Base-by-base conservation (phyloP, 2,888 invertebrate species). In the Argyresthia goedartella region DNA sequence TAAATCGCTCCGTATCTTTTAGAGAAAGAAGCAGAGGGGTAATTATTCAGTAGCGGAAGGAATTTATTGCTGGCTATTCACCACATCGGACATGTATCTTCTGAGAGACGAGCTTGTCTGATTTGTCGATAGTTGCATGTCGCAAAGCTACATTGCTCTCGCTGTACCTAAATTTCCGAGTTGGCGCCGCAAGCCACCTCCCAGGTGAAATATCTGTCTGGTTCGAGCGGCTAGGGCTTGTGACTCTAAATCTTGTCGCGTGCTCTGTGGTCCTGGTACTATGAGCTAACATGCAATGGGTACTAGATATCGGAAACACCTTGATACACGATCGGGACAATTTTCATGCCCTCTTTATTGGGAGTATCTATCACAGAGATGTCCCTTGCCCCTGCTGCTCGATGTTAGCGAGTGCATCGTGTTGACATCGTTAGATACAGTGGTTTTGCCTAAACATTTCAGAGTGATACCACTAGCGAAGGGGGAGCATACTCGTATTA, bases 181-280 rank as follows among this genome's bases (percentile, higher is more conserved):
- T 57, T 63, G 70, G 74, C 72, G 73, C 73, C 67, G 65, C 64
- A 53, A 70, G 59, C 69, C 39, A 49, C 48, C 45, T 36, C 50
- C 72, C 69, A 72, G 71, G 74, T 81, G 75, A 80, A 78, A 78
- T 81, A 84, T 81, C 74, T 75, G 75, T 76, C 71, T 73, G 73
- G 71, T 65, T 63, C 64, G 64, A 61, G 62, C 60, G 59, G 61
- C 62, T 63, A 63, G 62, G 63, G 62, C 62, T 60, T 59, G 62
- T 62, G 64, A 69, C 66, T 67, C 62, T 81, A 75, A 77, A 81
- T 81, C 79, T 78, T 76, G 73, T 84, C 73, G 82, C 84, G 81
- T 82, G 81, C 48, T 60, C 56, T 59, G 56, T 54, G 54, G 54
- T 60, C 59, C 61, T 44, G 50, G 54, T 60, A 58, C 67, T 66